Base-by-base conservation (phyloP, 2,888 invertebrate genomes). In the Drosophila gaucha region DNA sequence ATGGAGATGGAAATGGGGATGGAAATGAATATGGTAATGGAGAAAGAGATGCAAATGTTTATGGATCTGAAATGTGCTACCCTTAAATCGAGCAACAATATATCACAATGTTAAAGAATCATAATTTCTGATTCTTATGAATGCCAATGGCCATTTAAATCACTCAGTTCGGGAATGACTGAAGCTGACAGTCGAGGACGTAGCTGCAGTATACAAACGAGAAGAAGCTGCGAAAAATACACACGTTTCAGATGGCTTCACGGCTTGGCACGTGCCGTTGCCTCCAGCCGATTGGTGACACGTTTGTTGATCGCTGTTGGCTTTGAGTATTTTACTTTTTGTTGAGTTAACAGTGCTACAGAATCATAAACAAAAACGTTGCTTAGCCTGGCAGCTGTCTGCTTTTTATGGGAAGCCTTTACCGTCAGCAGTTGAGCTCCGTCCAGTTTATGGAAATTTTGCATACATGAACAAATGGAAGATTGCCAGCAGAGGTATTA, bases 361-460 rank as follows among this genome's bases (percentile, higher is more conserved):
- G 56, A 74, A 70, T 84, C 78, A 65, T 84, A 78, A 84, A 74
- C 66, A 70, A 78, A 80, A 80, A 78, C 74, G 71, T 67, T 69
- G 68, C 78, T 70, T 74, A 65, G 62, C 74, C 67, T 67, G 78
- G 62, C 85, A 84, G 78, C 85, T 85, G 85, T 77, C 70, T 84
- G 60, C 43, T 63, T 64, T 74, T 64, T 70, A 60, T 57, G 59
- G 30, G 56, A 46, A 43, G 63, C 59, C 67, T 67, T 65, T 59
- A 59, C 55, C 39, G 50, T 35, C 55, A 72, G 35, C 55, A 65
- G 59, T 63, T 68, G 50, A 60, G 78, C 64, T 49, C 58, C 66
- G 49, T 56, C 39, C 28, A 35, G 47, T 62, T 62, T 66, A 67
- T 60, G 65, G 58, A 55, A 67, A 60, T 63, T 46, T 35, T 33